phyloP scores from a whole-genome alignment of 2,797 vertebrate genomes.

The Danio aesculapii region DNA sequence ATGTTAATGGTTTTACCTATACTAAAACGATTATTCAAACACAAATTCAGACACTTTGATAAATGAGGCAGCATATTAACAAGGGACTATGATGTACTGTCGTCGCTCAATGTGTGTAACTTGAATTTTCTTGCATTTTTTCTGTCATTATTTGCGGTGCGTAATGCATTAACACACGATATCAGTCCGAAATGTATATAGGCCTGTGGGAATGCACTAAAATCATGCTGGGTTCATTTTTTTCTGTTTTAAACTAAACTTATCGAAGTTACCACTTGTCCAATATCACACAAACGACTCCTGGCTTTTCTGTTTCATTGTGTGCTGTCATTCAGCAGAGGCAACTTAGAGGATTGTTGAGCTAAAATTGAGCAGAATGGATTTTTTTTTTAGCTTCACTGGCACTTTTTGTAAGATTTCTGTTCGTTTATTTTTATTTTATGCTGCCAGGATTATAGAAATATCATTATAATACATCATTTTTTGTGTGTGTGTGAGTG shows the following conservation, averaged over 20 bases:
- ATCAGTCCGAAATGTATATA: slow-evolving; percentile 68
- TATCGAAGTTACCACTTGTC: slow-evolving; percentile 67
- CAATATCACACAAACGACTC: slow-evolving; percentile 67
- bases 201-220: slow-evolving; percentile 80
- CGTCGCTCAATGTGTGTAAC: slow-evolving; percentile 52
- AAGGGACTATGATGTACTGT: slow-evolving; percentile 57
- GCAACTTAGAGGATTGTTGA: slow-evolving; percentile 71
- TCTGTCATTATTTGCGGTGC: slow-evolving; percentile 65
- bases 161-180: slow-evolving; percentile 66
- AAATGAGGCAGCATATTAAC: slow-evolving; percentile 50
- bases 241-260: slow-evolving; percentile 53
- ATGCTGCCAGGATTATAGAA: slow-evolving; percentile 68
- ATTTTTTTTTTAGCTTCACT: slow-evolving; percentile 70
- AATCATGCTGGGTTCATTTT: slow-evolving; percentile 61
- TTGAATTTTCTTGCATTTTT: slow-evolving; percentile 48
- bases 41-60: slow-evolving; percentile 62
- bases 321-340: slow-evolving; percentile 65
- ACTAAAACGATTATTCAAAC: slow-evolving; percentile 45
- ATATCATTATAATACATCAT: slow-evolving; percentile 62
- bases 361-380: slow-evolving; percentile 68
- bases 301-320: slow-evolving; percentile 65
- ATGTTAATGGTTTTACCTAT: slow-evolving; percentile 47
- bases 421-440: slow-evolving; percentile 52
- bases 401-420: slow-evolving; percentile 74
- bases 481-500: slow-evolving; percentile 45